Base-by-base conservation (phyloP, 2,113 vertebrate genomes). In the Maccullochella peelii region DNA sequence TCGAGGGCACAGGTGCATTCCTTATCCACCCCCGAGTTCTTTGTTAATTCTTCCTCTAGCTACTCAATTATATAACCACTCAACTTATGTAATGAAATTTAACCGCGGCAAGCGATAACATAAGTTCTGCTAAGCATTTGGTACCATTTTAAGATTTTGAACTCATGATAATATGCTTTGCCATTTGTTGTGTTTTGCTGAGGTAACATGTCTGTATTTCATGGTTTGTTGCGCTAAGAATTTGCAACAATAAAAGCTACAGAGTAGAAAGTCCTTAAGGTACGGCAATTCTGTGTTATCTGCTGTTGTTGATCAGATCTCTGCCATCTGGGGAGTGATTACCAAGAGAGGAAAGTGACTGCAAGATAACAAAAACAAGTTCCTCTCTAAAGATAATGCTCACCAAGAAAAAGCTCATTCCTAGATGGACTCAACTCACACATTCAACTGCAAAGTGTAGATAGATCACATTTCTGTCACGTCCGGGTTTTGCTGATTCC, bases 61-160 rank as follows among this genome's bases (percentile, higher is more conserved):
- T 44, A 33, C 80, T 79, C 83, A 81, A 76, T 93, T 93, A 94
- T 71, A 63, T 92, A 94, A 93, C 86, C 69, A 25, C 77, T 79
- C 38, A 61, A 80, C 87, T 92, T 93, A 91, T 89, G 83, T 90
- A 91, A 94, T 89, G 62, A 40, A 66, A 82, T 79, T 52, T 36
- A 88, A 79, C 80, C 7, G 50, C 77, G 80, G 71, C 57, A 27
- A 81, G 81, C 36, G 76, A 83, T 89, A 83, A 65, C 83, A 88
- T 78, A 75, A 88, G 86, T 82, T 82, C 74, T 74, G 74, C 59
- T 72, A 47, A 83, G 67, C 70, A 71, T 77, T 85, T 85, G 68
- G 47, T 66, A 70, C 65, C 65, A 83, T 82, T 91, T 79, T 79
- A 70, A 84, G 71, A 85, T 67, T 69, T 69, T 20, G 42, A 69